Evolutionary conservation across 1,140 invertebrate species (phyloP).

Genomic region (Pristionchus pacificus): DNA sequence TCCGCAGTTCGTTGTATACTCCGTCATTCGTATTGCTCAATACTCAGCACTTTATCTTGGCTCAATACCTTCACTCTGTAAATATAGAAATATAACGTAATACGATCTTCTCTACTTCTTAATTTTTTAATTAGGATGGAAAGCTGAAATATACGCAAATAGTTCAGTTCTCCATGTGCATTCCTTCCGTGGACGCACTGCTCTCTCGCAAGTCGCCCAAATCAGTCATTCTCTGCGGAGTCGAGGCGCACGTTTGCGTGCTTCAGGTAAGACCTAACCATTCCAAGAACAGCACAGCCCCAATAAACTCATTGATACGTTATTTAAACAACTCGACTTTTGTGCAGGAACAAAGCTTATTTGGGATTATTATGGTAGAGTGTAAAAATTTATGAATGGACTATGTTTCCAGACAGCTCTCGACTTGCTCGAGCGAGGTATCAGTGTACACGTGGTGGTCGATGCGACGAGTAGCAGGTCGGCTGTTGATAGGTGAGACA

Average conservation of each 20-base stretch:
- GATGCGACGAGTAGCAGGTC: not conserved
- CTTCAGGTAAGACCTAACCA: not conserved
- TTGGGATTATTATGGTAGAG: too few relatives aligned
- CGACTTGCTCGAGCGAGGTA: not conserved
- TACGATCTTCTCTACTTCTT: not conserved
- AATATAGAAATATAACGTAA: too few relatives aligned
- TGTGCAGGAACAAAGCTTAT: too few relatives aligned
- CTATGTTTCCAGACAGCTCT: not conserved
- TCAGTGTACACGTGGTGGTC: not conserved
- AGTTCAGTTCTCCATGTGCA: constrained; percentile 1
- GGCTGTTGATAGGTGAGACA: not conserved
- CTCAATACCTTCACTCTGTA: too few relatives aligned
- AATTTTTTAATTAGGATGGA: too few relatives aligned
- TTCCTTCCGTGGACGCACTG: not conserved
- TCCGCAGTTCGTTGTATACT: too few relatives aligned
- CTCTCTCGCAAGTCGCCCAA: not conserved
- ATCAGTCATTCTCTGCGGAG: not conserved
- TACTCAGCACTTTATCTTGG: too few relatives aligned
- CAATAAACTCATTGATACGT: too few relatives aligned
- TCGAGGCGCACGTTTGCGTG: not conserved
- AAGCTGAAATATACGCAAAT: too few relatives aligned
- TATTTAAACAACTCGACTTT: too few relatives aligned
- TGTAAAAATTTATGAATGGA: not conserved
- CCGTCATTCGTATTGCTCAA: too few relatives aligned
- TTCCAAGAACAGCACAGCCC: too few relatives aligned